Evolutionary conservation across 2,888 invertebrate species (phyloP), one percentile per base, ranked within the genome.

Genomic region (Oligia latruncula): DNA sequence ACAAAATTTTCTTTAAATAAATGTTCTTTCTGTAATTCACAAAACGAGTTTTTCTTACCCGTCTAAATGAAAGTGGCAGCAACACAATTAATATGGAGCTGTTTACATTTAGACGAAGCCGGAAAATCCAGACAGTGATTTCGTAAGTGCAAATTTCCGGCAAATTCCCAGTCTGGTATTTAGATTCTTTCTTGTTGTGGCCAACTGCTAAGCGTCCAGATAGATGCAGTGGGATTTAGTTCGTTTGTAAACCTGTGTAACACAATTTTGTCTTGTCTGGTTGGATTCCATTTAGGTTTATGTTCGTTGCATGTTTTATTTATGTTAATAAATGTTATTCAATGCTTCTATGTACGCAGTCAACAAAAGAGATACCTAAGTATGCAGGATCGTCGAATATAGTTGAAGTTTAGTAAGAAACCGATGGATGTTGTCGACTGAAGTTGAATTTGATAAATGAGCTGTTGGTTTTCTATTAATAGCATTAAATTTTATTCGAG

Each of bases 141-240:
- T 76, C 71, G 71, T 70, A 29, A 76, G 58, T 65, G 67, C 55
- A 65, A 86, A 83, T 66, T 82, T 60, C 80, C 70, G 46, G 52
- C 9, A 43, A 77, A 86, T 83, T 79, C 70, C 68, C 72, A 66
- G 74, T 55, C 13, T 65, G 13, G 62, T 73, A 60, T 85, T 68
- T 72, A 75, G 77, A 77, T 77, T 70, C 60, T 82, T 85, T 85
- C 74, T 74, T 72, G 55, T 49, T 80, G 29, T 49, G 49, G 58
- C 43, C n/a, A 82, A 80, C 74, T 75, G 77, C 77, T 86, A 77
- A 66, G 49, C 65, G 60, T 79, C 58, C 64, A 74, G 40, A 49
- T 35, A 29, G 6, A 82, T 76, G 65, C 75, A 71, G 65, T 62
- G 60, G n/a, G 66, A 85, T 67, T 78, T 82, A 78, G 67, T 78